phyloP scores from a whole-genome alignment of 1,140 invertebrate species.

The Bombus ignitus region DNA sequence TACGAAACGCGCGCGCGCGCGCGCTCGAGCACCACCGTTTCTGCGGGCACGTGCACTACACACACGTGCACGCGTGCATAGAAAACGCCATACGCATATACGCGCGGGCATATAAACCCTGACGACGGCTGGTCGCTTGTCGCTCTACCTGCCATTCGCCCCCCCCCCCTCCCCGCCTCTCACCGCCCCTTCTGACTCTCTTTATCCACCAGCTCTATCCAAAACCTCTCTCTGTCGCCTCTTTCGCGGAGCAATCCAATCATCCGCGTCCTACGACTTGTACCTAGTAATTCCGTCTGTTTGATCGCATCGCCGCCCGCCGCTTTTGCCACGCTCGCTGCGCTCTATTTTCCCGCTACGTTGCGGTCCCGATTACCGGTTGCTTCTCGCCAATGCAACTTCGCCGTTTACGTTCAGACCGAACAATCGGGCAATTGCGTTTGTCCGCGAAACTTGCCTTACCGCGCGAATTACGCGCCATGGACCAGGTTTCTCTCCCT shows the following conservation, averaged over 20 bases:
- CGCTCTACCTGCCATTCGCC: slow-evolving; percentile 58
- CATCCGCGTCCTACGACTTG: slow-evolving; percentile 68
- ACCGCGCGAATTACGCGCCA: neutral
- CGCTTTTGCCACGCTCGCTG: neutral
- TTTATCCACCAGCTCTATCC: slow-evolving; percentile 46
- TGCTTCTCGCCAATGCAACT: neutral
- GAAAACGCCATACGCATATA: neutral
- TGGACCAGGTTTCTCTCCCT: neutral
- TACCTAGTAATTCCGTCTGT: slow-evolving; percentile 69
- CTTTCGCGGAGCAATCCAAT: slow-evolving; percentile 68
- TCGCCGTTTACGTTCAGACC: neutral
- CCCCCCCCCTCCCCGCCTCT: neutral
- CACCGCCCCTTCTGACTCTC: slow-evolving; percentile 24
- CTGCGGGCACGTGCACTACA: neutral
- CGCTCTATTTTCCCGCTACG: slow-evolving; percentile 15
- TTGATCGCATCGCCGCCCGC: slow-evolving; percentile 54
- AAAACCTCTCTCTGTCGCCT: slow-evolving; percentile 47
- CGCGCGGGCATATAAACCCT: slow-evolving; percentile 35
- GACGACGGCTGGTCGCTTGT: slow-evolving; percentile 41
- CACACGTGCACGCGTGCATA: neutral
- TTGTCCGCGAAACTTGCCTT: slow-evolving; percentile 1
- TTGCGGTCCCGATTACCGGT: slow-evolving; percentile 17
- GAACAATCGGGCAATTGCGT: slow-evolving; percentile 3
- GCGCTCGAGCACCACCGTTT: neutral
- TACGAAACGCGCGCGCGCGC: slow-evolving; percentile 58